Evolutionary conservation across 1,140 invertebrate species (phyloP), one percentile per base, ranked within the genome.

Genomic region (Tetramorium simillimum): DNA sequence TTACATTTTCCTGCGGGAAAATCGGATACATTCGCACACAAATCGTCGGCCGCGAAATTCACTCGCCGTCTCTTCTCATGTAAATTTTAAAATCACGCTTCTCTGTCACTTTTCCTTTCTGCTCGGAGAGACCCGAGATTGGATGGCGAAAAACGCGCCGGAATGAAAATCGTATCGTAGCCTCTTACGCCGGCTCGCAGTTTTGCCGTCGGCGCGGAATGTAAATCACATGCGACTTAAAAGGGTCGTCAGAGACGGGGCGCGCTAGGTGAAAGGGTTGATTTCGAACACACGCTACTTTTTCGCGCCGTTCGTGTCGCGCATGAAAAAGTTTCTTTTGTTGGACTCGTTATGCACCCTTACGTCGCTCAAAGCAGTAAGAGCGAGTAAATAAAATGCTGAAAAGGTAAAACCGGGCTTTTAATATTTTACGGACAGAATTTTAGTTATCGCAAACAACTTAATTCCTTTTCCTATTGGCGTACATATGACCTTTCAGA

Each of bases 151-250:
- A 65, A 63, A n/a, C 24, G 18, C 49, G 37, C 9, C 16, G 28
- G 10, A 84, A 73, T 84, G 51, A 60, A 51, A 84, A 49, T 49
- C 80, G 51, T 72, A 46, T 60, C 58, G 46, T 18, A 43, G 72
- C 46, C 58, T 75, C n/a, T 60, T 46, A 46, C 33, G 33, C 56
- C 70, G 58, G 14, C 37, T 63, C 58, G 46, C 58, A 65, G 40
- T 46, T 76, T 75, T 75, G 43, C 69, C 58, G 43, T 24, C 43
- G 72, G 28, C 33, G 28, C 33, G 33, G 72, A 53, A 85, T 85
- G 73, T 51, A 85, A 85, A 85, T 77, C 82, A 46, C 60, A 21
- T 12, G 12, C 5, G 60, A 33, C 28, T 77, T 53, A 65, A 77
- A 85, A 76, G 73, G 72, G 72, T 77, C 46, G 72, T 77, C 46